Conservation (phyloP, 2,113 vertebrate species). For the Phyllostomus discolor region DNA sequence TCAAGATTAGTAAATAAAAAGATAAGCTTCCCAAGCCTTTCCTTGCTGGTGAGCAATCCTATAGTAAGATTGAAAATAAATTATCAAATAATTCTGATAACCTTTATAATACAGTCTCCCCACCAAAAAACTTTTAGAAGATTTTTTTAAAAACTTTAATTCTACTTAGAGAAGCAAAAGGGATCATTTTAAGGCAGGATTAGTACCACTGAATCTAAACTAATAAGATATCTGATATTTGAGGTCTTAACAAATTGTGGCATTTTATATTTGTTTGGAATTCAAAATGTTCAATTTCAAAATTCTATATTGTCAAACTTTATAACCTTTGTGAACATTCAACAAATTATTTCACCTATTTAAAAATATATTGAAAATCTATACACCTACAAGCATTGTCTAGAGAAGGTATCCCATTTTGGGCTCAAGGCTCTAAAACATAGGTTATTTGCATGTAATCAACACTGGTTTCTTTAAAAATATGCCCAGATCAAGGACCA, state of each 20-base stretch:
- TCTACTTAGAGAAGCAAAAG: neutral
- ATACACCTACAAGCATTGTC: conserved; percentile 2
- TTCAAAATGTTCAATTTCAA: conserved; percentile 40
- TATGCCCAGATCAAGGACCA: conserved; percentile 59
- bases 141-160: neutral
- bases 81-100: conserved; percentile 11
- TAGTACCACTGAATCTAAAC: neutral
- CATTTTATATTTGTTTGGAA: conserved; percentile 25
- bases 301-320: conserved; percentile 25
- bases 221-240: neutral
- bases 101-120: conserved; percentile 3
- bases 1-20: conserved; percentile 49
- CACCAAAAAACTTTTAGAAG: neutral
- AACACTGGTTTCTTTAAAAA: conserved; percentile 59
- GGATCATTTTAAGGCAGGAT: neutral
- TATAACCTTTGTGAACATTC: conserved; percentile 13
- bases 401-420: conserved; percentile 1
- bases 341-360: neutral
- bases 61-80: neutral
- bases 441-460: neutral
- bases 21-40: conserved; percentile 28
- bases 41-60: neutral
- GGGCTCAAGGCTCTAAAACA: neutral
- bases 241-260: neutral
- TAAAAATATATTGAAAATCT: conserved; percentile 24